Base-by-base conservation (phyloP, 2,113 vertebrate species). In the Gobiocypris rarus region DNA sequence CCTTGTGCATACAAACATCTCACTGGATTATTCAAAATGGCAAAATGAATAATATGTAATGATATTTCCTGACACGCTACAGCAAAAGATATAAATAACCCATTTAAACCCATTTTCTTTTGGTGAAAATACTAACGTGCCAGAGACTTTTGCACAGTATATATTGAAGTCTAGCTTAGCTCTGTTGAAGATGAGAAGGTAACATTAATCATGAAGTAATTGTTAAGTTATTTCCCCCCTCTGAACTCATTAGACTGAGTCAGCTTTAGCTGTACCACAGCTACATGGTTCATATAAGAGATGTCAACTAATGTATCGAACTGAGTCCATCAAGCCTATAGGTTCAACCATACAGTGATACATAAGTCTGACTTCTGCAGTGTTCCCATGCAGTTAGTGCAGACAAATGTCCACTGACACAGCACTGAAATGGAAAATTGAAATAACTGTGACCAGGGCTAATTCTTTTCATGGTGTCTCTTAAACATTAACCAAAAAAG, bases 361-460 rank as follows among this genome's bases (percentile, higher is more conserved):
- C 75, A 74, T 52, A 86, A 34, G 70, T 43, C 38, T 67, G 76
- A 81, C 52, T 76, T 70, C 71, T 75, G 67, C 5, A 79, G 86
- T 59, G 70, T 76, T 74, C 75, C 58, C 63, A 80, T 45, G 67
- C 82, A 86, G 77, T 79, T 83, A 83, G 75, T 59, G 75, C 67
- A 81, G 82, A 81, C 76, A 75, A 81, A 86, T 86, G 82, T 41
- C 63, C 83, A 79, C 58, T 75, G 70, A 76, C 73, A 45, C 76
- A 75, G 50, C 70, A 70, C 67, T 74, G 50, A 86, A 84, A 80
- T 73, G 74, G 70, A 84, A 84, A 84, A 69, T 50, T 82, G 74
- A 86, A 86, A 86, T 81, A 59, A 86, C 82, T 81, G 67, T 75
- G 82, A 81, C 50, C 70, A 56, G 26, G 78, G 82, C 54, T 78